Percentiles rank a stretch among this genome's conserved stretches.
Evolutionary conservation across 2,888 invertebrate species (phyloP).

Genomic region (Frankliniella fusca): DNA sequence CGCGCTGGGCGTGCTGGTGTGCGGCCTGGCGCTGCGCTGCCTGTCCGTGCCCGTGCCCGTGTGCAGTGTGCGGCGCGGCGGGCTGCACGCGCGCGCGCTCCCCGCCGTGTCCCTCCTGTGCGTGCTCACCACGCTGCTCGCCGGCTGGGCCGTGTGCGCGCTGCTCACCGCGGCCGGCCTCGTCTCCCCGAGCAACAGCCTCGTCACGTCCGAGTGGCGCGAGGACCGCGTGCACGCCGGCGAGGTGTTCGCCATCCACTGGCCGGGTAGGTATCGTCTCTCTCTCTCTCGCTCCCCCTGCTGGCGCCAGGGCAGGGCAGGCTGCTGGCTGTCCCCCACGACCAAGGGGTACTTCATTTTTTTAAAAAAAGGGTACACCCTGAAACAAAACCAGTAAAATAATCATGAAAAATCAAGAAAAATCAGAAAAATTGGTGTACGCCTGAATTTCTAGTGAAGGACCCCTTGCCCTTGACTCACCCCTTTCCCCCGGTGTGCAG

Average conservation of each 20-base stretch:
- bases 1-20: slow-evolving; percentile 20
- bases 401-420: no score
- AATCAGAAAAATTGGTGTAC: no score
- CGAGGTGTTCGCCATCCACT: slow-evolving; percentile 15
- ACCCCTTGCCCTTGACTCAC: neutral
- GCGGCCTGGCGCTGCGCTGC: slow-evolving; percentile 13
- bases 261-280: neutral
- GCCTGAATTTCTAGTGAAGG: no score
- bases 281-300: neutral
- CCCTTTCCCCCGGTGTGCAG: neutral
- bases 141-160: slow-evolving; percentile 1
- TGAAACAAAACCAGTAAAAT: no score
- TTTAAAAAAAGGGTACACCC: no score
- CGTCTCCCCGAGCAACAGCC: neutral
- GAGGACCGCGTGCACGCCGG: slow-evolving; percentile 16
- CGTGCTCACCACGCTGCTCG: neutral
- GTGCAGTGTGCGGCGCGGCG: neutral
- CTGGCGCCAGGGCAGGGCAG: no score
- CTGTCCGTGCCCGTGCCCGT: slow-evolving; percentile 2
- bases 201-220: slow-evolving; percentile 11
- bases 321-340: no score
- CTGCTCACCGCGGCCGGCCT: slow-evolving; percentile 6
- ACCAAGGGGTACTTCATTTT: no score
- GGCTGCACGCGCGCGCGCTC: neutral
- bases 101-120: slow-evolving; percentile 10